Evolutionary conservation across 2,888 invertebrate genomes (phyloP), one percentile per base, ranked within the genome.

Genomic region (Ommatoiulus sabulosus): DNA sequence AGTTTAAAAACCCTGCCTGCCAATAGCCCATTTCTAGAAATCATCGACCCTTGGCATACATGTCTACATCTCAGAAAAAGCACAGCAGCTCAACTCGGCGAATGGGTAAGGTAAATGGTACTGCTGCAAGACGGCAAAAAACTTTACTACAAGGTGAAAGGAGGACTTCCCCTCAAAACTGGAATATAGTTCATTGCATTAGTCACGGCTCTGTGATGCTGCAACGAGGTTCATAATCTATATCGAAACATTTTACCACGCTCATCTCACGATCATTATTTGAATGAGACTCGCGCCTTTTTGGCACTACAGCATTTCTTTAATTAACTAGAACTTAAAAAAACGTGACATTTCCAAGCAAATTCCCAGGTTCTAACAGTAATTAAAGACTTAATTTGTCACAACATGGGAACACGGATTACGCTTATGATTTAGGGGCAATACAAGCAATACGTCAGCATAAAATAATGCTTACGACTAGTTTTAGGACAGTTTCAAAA

Each of bases 21-120:
- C 80, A 80, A 80, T 80, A 80, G 80, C 80, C 80, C 80, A 80
- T 80, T 80, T 80, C 80, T 20, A 80, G 80, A 80, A 80, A 80
- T 80, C 80, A 80, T 80, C 80, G 80, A 80, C 80, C 80, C 80
- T 80, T 80, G 80, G 80, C 80, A 80, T 80, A 80, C 80, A 80
- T 80, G 80, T 80, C 80, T 80, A 24, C 80, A 80, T 80, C 24
- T 80, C 7, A 35, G 80, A 80, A 80, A 24, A 80, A 80, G 80
- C 80, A 12, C 80, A 80, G 80, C 35, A 80, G 80, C 80, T 80
- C 80, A 80, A 72, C 72, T 72, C 72, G 15, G 17, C 20, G 72
- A 72, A 35, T 20, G 80, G 80, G 24, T 24, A 80, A 80, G 80
- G 80, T 80, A 80, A n/a, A 35, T 72, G 24, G 24, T 72, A 20